Base-by-base conservation (phyloP, 2,113 vertebrate genomes). In the Rousettus leschenaultii region DNA sequence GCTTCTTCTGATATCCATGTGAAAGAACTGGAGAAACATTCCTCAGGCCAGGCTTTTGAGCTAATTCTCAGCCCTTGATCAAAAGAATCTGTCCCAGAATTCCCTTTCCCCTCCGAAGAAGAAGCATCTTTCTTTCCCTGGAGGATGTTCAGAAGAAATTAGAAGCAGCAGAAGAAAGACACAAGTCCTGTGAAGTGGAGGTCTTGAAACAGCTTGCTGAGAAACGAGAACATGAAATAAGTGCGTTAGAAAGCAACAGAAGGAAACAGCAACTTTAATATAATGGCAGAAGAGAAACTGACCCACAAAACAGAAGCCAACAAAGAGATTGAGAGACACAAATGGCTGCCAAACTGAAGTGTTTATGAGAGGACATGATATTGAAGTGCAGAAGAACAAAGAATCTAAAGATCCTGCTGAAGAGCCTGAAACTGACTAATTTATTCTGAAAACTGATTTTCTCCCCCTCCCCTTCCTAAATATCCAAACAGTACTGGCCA, bases 351-450 rank as follows among this genome's bases (percentile, higher is more conserved):
- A 99, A 99, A 83, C 99, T 99, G 97, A 99, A 99, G 95, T 99
- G 99, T 94, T 99, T 99, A 98, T 99, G 99, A 98, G 99, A 99
- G 99, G 99, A 99, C 97, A 99, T 99, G 99, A 99, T 77, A 88
- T 99, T 33, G 99, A 99, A 97, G 99, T 99, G 51, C 98, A 98
- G 98, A 99, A 99, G 99, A 99, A 99, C 98, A 99, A 99, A 98
- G 99, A 99, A 92, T 98, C 98, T 97, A 99, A 99, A 99, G 99
- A 99, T 82, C 99, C 98, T 0, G 98, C 96, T 35, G 98, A 99
- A 12, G 98, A 99, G 38, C 98, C 99, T 75, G 98, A 99, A 96
- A 98, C 98, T 9, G 98, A 98, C 98, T 98, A 98, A 98, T 98
- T 95, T 91, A 3, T 97, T 90, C 95, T 97, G 96, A 95, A 94